A percentile compares a stretch with the other conserved stretches of the same genome.
Conservation (phyloP, 2,113 vertebrate genomes). For the Henicopernis longicauda region DNA sequence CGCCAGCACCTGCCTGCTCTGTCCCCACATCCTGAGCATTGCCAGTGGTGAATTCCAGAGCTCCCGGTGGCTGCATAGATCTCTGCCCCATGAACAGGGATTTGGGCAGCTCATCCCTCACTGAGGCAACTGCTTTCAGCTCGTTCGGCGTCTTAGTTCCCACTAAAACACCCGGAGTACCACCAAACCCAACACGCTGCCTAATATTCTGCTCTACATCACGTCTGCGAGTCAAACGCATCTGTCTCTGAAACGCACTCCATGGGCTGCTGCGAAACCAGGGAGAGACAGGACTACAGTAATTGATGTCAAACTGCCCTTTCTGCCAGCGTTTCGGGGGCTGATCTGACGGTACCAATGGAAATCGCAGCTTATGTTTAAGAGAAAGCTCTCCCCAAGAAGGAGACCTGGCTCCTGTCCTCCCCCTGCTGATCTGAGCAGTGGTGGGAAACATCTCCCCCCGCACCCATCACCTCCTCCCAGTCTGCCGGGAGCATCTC, state of each 20-base stretch:
- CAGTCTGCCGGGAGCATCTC: background rate
- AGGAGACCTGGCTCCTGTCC: background rate
- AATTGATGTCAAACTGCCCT: conserved; percentile 28
- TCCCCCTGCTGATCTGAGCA: background rate
- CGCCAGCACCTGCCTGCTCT: background rate
- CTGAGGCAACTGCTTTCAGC: background rate
- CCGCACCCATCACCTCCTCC: background rate
- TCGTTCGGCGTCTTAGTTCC: background rate
- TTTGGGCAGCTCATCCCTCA: background rate
- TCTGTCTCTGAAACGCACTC: background rate
- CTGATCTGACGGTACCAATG: background rate
- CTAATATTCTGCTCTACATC: background rate
- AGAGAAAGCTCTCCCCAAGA: background rate
- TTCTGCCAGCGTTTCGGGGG: background rate
- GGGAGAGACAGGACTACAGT: background rate
- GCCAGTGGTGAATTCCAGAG: background rate
- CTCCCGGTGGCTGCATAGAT: background rate
- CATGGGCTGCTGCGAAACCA: background rate
- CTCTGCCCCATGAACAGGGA: background rate
- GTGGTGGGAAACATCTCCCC: background rate
- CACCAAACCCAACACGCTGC: background rate
- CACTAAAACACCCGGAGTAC: background rate
- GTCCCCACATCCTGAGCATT: background rate
- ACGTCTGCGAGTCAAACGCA: background rate
- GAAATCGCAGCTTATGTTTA: background rate